A percentile compares a stretch with the other conserved stretches of the same genome.
These are phyloP conservation scores for Gymnorhina tibicen DNA, from an alignment of 2,113 vertebrate species.

Conservation along the genomic window DNA sequence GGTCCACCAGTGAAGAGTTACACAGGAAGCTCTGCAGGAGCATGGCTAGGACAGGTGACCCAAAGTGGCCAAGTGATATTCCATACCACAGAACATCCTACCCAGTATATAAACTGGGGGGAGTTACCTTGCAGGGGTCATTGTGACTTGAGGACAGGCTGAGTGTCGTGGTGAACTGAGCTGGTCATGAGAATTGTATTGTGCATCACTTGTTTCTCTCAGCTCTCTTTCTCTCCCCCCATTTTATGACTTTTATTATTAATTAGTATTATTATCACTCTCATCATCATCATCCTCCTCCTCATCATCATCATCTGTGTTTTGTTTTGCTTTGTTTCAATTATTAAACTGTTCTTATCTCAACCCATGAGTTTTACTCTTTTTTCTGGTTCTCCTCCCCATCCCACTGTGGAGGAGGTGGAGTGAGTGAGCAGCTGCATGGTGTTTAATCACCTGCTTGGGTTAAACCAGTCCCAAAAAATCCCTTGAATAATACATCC, in stretches of 20 bases:
- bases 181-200: background rate
- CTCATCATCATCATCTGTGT: background rate
- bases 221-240: background rate
- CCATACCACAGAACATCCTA: background rate
- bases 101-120: fast-evolving
- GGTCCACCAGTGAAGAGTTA: background rate
- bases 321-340: background rate
- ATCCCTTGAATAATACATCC: background rate
- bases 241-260: background rate
- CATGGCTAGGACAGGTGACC: background rate
- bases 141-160: too few species aligned
- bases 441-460: background rate
- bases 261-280: too few species aligned
- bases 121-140: too few species aligned
- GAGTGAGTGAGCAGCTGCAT: background rate
- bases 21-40: background rate
- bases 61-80: background rate
- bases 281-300: background rate
- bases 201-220: background rate
- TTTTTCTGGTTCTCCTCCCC: background rate
- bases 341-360: background rate
- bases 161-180: background rate
- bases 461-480: background rate
- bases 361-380: background rate
- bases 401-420: background rate